Percentiles rank a stretch among this genome's conserved stretches.
Conservation (phyloP, 2,888 invertebrate species). For the Papilio demoleus region DNA sequence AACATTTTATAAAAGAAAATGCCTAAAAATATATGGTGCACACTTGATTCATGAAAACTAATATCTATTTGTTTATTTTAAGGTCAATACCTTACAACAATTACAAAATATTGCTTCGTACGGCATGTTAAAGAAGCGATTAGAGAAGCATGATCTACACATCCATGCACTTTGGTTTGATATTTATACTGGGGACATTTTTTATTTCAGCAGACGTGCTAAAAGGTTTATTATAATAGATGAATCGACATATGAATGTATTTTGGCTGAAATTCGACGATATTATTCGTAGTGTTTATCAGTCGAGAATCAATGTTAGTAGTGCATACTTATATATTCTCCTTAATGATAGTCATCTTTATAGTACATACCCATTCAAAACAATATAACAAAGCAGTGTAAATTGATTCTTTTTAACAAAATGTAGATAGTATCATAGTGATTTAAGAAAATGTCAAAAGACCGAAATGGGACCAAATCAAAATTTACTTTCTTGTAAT, state of each 20-base stretch:
- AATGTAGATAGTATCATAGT: too few relatives aligned
- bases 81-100: constrained; percentile 95
- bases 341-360: too few relatives aligned
- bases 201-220: constrained; percentile 94
- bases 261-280: constrained; percentile 89
- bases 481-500: not conserved
- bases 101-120: constrained; percentile 96
- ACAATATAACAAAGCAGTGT: too few relatives aligned
- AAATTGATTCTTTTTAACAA: too few relatives aligned
- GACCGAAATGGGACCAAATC: constrained; percentile 2
- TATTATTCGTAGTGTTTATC: constrained; percentile 87
- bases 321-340: too few relatives aligned
- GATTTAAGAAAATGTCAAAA: not conserved
- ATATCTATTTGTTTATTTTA: constrained; percentile 52
- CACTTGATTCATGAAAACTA: not conserved
- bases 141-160: constrained; percentile 92
- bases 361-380: too few relatives aligned
- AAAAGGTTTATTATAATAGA: constrained; percentile 94
- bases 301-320: not conserved
- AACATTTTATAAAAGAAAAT: not conserved
- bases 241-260: constrained; percentile 89
- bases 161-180: constrained; percentile 99
- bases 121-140: constrained; percentile 92
- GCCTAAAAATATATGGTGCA: not conserved
- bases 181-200: constrained; percentile 97